A percentile compares a stretch with the other conserved stretches of the same genome.
phyloP scores from a whole-genome alignment of 2,113 vertebrate species.

The Oenanthe oenanthe region DNA sequence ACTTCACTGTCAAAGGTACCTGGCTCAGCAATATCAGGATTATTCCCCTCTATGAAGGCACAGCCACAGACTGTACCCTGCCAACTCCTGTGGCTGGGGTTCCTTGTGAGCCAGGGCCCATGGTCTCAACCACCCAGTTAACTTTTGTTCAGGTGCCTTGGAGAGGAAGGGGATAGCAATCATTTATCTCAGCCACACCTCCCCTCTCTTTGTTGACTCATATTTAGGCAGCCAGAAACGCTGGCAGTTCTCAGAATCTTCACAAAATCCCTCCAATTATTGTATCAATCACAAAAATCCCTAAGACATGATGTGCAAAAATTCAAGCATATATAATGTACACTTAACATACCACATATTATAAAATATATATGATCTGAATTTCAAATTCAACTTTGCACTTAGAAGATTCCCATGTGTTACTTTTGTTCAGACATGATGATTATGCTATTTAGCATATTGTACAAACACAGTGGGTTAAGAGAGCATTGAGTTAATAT shows the following conservation, averaged over 20 bases:
- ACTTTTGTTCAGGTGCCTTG: neutral
- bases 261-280: neutral
- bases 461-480: conserved; percentile 1
- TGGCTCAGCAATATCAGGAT: neutral
- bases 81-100: accelerated
- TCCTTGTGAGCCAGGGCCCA: neutral
- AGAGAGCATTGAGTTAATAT: neutral
- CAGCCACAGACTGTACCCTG: neutral
- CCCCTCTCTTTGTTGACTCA: neutral
- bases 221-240: neutral
- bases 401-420: neutral
- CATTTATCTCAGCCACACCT: neutral
- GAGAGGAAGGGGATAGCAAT: neutral
- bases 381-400: neutral
- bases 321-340: neutral
- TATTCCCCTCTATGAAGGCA: neutral
- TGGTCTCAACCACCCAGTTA: neutral
- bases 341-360: neutral
- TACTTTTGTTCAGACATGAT: conserved; percentile 1
- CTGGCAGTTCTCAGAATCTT: neutral
- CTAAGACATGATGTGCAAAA: neutral
- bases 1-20: neutral
- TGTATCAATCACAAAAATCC: neutral
- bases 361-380: neutral
- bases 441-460: neutral